A percentile compares a stretch with the other conserved stretches of the same genome.
These are phyloP conservation scores for Agrotis exclamationis DNA, from an alignment of 2,888 invertebrate genomes.

Conservation along the genomic window DNA sequence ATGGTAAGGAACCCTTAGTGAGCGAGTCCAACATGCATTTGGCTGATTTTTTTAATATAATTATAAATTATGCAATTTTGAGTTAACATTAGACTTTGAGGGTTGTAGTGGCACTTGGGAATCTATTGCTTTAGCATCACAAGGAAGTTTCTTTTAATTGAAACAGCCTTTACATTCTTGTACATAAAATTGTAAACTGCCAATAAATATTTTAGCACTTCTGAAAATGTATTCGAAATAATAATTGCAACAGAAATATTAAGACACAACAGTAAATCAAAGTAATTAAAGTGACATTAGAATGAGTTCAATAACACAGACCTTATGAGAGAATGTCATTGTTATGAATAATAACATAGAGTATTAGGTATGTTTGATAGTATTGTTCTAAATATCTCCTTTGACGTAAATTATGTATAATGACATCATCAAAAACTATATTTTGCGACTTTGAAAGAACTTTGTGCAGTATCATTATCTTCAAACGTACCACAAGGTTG, in stretches of 20 bases:
- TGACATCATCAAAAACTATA: constrained; percentile 56
- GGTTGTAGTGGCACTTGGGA: background rate
- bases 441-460: background rate
- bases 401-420: constrained; percentile 50
- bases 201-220: background rate
- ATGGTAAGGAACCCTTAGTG: too few relatives aligned
- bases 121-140: constrained; percentile 6
- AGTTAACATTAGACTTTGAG: background rate
- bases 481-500: background rate
- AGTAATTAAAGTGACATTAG: background rate
- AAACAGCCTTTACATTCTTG: background rate
- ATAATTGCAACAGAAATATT: background rate
- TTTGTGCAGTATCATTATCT: background rate
- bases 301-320: background rate
- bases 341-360: background rate
- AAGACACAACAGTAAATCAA: background rate
- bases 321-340: background rate
- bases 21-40: too few relatives aligned
- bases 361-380: background rate
- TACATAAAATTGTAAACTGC: too few relatives aligned
- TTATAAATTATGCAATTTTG: too few relatives aligned
- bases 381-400: constrained; percentile 20
- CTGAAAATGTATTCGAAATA: background rate
- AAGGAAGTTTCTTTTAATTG: background rate
- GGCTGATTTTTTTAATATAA: too few relatives aligned